Evolutionary conservation across 1,140 invertebrate genomes (phyloP), one percentile per base, ranked within the genome.

Genomic region (Macrosteles quadrilineatus): DNA sequence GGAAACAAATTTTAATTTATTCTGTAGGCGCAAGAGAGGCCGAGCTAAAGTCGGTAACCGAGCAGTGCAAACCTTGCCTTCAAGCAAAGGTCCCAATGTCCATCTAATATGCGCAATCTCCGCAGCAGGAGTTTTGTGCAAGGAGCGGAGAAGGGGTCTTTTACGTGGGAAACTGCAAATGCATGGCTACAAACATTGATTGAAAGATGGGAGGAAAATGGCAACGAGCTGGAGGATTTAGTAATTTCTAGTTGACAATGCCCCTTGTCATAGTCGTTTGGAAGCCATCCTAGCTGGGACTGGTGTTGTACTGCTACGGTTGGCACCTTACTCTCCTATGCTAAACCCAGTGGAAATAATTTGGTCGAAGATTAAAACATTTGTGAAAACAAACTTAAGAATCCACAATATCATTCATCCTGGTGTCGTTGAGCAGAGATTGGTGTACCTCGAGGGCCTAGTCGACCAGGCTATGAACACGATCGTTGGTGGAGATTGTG

Each of bases 301-400:
- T 1, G 17, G 1, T 29, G 57, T 31, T 1, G 25, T 23, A n/a
- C 57, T 59, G 25, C 57, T 59, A 14, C 57, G 57, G 30, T 59
- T 59, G 57, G 17, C 12, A 21, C 57, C 57, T 1, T 59, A 59
- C 21, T 59, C n/a, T n/a, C n/a, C 57, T 3, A 59, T 59, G 57
- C 21, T 59, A 14, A 59, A 59, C 30, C 57, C 57, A 9, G 23
- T 59, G 25, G 23, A 59, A 31, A 59, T 31, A 1, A 59, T 59
- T 1, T 59, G 57, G 57, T 59, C 57, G 17, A 59, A 59, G 30
- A 14, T 59, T 2, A 59, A 25, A 12, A 31, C 57, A 1, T 23
- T 29, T 23, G 30, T 59, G 17, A 59, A 59, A 23, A 23, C 17
- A 2, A 59, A 59, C 17, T n/a, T n/a, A n/a, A n/a, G 57, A 59